Conservation (phyloP, 2,797 vertebrate genomes). For the Paguma larvata region DNA sequence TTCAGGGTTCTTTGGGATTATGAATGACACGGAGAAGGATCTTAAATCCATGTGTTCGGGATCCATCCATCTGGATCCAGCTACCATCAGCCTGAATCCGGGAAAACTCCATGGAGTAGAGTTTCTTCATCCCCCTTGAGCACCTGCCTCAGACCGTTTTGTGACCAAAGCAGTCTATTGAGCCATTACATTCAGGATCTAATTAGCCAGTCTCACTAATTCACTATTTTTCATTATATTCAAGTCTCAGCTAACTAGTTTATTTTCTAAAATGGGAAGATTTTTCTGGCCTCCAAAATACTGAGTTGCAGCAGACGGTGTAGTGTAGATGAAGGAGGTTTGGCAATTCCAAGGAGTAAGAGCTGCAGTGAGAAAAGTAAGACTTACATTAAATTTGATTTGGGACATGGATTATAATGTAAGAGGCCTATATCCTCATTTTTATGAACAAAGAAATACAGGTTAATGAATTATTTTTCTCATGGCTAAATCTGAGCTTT, state of each 20-base stretch:
- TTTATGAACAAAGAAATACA: slow-evolving; percentile 3
- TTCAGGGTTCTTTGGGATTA: background rate
- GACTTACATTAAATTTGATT: background rate
- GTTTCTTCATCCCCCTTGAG: background rate
- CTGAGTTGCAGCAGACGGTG: background rate
- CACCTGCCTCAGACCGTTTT: background rate
- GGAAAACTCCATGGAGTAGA: background rate
- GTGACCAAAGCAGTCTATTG: background rate
- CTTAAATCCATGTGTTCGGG: background rate
- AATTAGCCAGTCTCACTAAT: background rate
- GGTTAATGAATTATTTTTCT: background rate
- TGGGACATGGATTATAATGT: background rate
- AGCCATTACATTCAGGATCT: background rate
- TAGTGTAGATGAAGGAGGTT: background rate
- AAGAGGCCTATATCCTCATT: background rate
- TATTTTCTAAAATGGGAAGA: background rate
- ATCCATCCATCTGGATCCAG: too few relatives aligned
- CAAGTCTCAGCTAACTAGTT: background rate
- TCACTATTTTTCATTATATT: background rate
- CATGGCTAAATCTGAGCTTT: background rate
- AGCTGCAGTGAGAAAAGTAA: background rate
- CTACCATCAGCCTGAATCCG: background rate
- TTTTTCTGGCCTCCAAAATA: slow-evolving; percentile 1
- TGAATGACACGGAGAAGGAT: background rate
- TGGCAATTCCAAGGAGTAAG: background rate